These are phyloP conservation scores for Tychaedon coryphoeus DNA, from an alignment of 2,113 vertebrate genomes.

Conservation along the genomic window DNA sequence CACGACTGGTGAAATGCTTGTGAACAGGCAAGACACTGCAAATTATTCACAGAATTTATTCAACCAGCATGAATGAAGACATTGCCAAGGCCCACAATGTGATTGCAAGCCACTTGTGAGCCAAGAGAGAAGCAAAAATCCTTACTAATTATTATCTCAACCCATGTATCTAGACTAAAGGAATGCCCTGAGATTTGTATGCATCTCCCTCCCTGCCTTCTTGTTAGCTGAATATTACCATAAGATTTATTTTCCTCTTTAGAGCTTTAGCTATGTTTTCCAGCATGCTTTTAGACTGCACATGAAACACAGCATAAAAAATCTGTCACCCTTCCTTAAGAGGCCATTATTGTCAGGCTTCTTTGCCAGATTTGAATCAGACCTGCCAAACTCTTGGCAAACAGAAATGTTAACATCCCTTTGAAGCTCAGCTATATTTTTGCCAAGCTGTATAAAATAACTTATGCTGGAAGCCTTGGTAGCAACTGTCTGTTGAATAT, in stretches of 20 bases:
- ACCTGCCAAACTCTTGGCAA: slow-evolving; percentile 48
- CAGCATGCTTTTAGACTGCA: slow-evolving; percentile 18
- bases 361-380: slow-evolving; percentile 34
- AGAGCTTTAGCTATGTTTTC: slow-evolving; percentile 21
- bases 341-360: slow-evolving; percentile 35
- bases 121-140: background rate
- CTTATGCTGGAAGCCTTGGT: background rate
- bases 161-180: background rate
- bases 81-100: background rate
- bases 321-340: slow-evolving; percentile 45
- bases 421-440: slow-evolving; percentile 23
- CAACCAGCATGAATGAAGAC: background rate
- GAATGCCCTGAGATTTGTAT: background rate
- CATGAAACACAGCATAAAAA: slow-evolving; percentile 47
- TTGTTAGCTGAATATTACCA: background rate
- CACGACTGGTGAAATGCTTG: background rate
- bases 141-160: background rate
- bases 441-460: slow-evolving; percentile 15
- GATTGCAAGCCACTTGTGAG: background rate
- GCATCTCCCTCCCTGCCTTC: background rate
- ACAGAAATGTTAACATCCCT: slow-evolving; percentile 36
- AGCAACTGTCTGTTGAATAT: background rate
- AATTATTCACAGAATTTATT: background rate
- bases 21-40: background rate
- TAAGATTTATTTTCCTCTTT: slow-evolving; percentile 19